Percentiles rank a stretch among this genome's conserved stretches.
Evolutionary conservation across 1,140 invertebrate genomes (phyloP).

Genomic region (Myzus persicae): DNA sequence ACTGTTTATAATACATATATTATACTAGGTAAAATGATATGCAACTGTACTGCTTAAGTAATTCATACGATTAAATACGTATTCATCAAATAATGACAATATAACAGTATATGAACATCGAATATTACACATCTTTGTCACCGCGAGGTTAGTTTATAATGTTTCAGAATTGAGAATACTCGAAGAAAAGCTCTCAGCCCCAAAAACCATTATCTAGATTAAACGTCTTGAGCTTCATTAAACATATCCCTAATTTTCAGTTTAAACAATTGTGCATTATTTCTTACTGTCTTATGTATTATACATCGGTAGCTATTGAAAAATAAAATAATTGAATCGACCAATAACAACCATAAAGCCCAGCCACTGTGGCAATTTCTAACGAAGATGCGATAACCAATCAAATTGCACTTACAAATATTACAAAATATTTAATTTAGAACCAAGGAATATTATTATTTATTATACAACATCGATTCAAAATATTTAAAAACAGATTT

Average conservation of each 20-base stretch:
- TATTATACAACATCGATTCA: background rate
- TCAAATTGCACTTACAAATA: background rate
- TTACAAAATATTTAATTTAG: background rate
- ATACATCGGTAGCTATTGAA: background rate
- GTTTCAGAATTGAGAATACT: background rate
- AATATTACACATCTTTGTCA: background rate
- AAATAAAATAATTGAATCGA: background rate
- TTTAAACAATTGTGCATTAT: constrained; percentile 1
- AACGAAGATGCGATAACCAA: background rate
- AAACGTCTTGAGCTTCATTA: background rate
- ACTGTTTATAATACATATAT: no score
- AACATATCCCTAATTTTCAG: background rate
- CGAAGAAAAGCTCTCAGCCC: background rate
- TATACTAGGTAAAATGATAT: background rate
- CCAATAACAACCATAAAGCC: background rate
- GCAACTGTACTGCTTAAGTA: background rate
- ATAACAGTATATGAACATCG: background rate
- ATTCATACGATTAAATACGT: background rate
- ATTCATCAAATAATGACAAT: background rate
- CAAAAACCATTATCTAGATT: constrained; percentile 5
- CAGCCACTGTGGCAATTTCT: background rate
- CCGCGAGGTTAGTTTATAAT: background rate
- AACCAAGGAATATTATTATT: background rate
- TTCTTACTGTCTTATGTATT: background rate
- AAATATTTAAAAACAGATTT: background rate